These are phyloP conservation scores for Hucho hucho DNA, from an alignment of 2,113 vertebrate species.

Conservation along the genomic window DNA sequence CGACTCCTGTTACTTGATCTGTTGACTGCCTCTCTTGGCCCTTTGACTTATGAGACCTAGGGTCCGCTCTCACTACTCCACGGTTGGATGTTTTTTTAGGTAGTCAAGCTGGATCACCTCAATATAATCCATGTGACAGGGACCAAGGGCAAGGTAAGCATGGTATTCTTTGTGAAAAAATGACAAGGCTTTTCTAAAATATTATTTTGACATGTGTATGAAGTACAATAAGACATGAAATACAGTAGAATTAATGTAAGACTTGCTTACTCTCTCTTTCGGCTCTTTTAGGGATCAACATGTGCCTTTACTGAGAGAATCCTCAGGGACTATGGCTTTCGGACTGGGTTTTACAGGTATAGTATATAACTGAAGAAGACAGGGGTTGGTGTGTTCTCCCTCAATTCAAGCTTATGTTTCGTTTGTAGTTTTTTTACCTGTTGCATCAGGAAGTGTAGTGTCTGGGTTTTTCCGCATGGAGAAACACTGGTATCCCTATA, in stretches of 20 bases:
- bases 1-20: background rate
- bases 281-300: conserved; percentile 79
- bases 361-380: background rate
- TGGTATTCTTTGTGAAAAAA: background rate
- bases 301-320: conserved; percentile 92
- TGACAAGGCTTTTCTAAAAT: background rate
- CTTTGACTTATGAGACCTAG: background rate
- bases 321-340: conserved; percentile 85
- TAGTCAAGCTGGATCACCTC: conserved; percentile 86
- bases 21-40: background rate
- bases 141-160: conserved; percentile 95
- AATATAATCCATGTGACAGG: conserved; percentile 95
- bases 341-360: conserved; percentile 95
- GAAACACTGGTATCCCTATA: background rate
- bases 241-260: background rate
- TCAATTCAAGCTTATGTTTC: background rate
- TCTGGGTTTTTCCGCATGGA: background rate
- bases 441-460: background rate
- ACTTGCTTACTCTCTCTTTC: background rate
- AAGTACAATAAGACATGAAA: background rate
- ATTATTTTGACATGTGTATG: too few species aligned
- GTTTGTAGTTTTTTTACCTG: background rate
- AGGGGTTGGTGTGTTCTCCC: background rate
- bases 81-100: conserved; percentile 65
- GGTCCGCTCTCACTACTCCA: background rate